Base-by-base conservation (phyloP, 2,113 vertebrate species). In the Neolamprologus sp. region DNA sequence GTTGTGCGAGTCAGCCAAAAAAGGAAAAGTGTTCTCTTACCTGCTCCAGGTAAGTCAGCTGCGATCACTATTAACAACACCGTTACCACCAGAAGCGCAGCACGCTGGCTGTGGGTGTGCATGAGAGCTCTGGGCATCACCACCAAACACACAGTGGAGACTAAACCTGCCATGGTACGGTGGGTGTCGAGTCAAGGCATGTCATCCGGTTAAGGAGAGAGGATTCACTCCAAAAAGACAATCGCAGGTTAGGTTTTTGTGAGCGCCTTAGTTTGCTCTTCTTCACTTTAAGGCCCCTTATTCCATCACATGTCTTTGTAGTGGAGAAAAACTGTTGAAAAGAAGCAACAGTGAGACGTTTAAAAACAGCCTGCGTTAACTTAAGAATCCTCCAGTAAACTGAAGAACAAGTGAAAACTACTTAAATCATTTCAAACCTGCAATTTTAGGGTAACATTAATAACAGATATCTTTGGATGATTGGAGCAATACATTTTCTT, bases 111-210 rank as follows among this genome's bases (percentile, higher is more conserved):
- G 40, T 8, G 81, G 71, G 21, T 19, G 21, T 19, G 71, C 87
- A 91, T 60, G 2, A 84, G 79, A 88, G 93, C 85, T 88, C 31
- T 14, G 84, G 92, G 82, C 79, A 83, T 90, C 89, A 71, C 84
- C 91, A 90, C 51, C 78, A 90, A 89, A 83, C 92, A 92, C 89
- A 88, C 58, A 89, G 86, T 80, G 81, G 92, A 91, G 89, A 91
- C 87, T 83, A 94, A 87, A 91, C 87, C 91, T 90, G 95, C 94
- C 96, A 96, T 97, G 87, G 86, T 93, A 40, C 7, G 86, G 93
- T 5, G 60, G 84, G 7, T 40, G 87, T 23, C 3, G n/a, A 47
- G 84, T 96, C 96, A 96, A 88, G 96, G 85, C 95, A 96, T 95
- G 90, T 93, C 95, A 94, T 89, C 92, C 89, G 60, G 7, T 85